Evolutionary conservation across 2,888 invertebrate genomes (phyloP).

Genomic region (Andrena minutula): DNA sequence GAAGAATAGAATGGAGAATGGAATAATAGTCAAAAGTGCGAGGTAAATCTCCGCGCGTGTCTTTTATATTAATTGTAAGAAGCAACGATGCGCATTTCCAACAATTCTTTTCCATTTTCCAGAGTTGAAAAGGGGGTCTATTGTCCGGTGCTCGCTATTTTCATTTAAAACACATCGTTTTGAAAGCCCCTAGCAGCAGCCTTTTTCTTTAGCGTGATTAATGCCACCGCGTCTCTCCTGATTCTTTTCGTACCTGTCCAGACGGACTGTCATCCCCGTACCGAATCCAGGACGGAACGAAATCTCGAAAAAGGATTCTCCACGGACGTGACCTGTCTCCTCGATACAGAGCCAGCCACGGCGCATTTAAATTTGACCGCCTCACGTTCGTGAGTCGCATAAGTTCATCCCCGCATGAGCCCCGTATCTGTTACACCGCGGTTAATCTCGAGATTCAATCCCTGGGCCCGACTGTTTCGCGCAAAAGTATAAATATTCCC

Average conservation of each 20-base stretch:
- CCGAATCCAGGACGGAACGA: constrained; percentile 63
- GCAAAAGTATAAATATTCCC: background rate
- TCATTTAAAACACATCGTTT: constrained; percentile 68
- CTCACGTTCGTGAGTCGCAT: constrained; percentile 71
- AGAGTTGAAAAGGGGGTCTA: constrained; percentile 26
- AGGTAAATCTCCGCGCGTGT: background rate
- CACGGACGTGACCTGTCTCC: constrained; percentile 69
- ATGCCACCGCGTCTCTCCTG: constrained; percentile 56
- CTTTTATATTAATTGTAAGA: background rate
- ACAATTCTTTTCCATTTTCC: constrained; percentile 32
- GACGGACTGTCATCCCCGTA: constrained; percentile 53
- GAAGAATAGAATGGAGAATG: too few relatives aligned
- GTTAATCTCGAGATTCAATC: constrained; percentile 50
- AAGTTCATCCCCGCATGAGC: constrained; percentile 61
- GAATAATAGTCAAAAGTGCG: too few relatives aligned
- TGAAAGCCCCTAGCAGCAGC: constrained; percentile 30
- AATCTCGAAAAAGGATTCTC: constrained; percentile 61
- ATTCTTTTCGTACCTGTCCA: constrained; percentile 30
- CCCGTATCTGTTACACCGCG: constrained; percentile 62
- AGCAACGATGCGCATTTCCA: constrained; percentile 18
- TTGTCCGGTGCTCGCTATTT: constrained; percentile 55
- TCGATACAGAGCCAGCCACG: constrained; percentile 63
- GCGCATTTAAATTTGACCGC: constrained; percentile 71
- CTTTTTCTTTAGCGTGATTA: constrained; percentile 60
- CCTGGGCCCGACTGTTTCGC: background rate